Evolutionary conservation across 1,140 invertebrate species (phyloP).

Genomic region (Drosophila parvula): DNA sequence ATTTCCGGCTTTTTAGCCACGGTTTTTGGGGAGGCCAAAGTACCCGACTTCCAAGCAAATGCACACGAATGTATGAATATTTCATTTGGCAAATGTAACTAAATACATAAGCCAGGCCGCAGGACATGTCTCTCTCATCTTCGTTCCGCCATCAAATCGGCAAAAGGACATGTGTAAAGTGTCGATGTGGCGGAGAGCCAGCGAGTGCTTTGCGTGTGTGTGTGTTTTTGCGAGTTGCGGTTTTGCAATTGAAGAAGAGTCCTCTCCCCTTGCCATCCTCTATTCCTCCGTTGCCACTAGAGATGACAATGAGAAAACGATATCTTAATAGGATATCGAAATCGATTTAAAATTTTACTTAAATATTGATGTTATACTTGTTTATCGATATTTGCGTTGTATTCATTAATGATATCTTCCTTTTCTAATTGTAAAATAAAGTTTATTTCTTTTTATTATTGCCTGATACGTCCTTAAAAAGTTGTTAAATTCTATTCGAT

Average conservation of each 20-base stretch:
- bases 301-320: neutral
- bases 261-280: neutral
- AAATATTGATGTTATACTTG: neutral
- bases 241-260: conserved; percentile 71
- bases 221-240: conserved; percentile 44
- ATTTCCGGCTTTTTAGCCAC: conserved; percentile 54
- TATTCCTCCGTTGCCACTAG: neutral
- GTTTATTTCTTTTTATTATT: too few species aligned
- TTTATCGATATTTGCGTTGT: neutral
- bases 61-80: conserved; percentile 78
- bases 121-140: conserved; percentile 57
- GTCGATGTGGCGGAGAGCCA: conserved; percentile 41
- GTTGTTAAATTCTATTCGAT: too few species aligned
- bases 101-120: conserved; percentile 59
- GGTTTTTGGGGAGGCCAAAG: conserved; percentile 31
- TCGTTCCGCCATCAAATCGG: conserved; percentile 50
- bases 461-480: too few species aligned
- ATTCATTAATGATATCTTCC: too few species aligned
- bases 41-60: conserved; percentile 62
- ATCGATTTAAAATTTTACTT: neutral
- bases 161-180: conserved; percentile 74
- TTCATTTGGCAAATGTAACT: conserved; percentile 75
- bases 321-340: neutral
- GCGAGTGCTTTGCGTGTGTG: conserved; percentile 17
- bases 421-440: too few species aligned